phyloP scores from a whole-genome alignment of 2,113 vertebrate species.

The Phaethon lepturus region DNA sequence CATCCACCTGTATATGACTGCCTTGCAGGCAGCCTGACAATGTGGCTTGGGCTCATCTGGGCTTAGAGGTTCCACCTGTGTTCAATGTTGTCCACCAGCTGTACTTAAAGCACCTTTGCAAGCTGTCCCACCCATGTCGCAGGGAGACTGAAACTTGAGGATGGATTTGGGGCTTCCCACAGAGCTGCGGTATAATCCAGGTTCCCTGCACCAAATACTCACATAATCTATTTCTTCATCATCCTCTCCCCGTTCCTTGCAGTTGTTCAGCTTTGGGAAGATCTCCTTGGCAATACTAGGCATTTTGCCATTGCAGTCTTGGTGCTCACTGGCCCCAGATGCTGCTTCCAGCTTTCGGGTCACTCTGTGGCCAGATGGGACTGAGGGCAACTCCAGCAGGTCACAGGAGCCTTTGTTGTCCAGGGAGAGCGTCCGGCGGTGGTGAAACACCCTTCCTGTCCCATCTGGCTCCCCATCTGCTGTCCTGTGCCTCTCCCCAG shows the following conservation, averaged over 20 bases:
- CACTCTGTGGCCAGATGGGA: constrained; percentile 37
- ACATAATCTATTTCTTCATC: constrained; percentile 95
- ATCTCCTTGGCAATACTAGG: constrained; percentile 85
- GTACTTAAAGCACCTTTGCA: not conserved
- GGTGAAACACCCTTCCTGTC: constrained; percentile 41
- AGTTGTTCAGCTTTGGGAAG: constrained; percentile 90
- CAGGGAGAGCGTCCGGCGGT: constrained; percentile 89
- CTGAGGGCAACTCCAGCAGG: constrained; percentile 70
- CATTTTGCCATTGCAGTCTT: constrained; percentile 91
- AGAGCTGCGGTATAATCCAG: not conserved
- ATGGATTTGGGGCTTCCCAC: not conserved
- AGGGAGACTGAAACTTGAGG: not conserved
- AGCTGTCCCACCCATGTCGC: not conserved
- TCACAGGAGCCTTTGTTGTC: constrained; percentile 86
- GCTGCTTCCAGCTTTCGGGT: constrained; percentile 74
- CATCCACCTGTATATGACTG: not conserved
- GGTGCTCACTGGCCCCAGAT: constrained; percentile 73
- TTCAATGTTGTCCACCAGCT: not conserved
- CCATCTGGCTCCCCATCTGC: constrained; percentile 2
- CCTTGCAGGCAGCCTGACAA: not conserved
- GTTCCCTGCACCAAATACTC: constrained; percentile 60
- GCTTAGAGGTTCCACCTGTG: not conserved
- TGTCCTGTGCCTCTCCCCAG: constrained; percentile 23
- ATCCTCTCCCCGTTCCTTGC: constrained; percentile 82
- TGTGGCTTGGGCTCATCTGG: not conserved